Conservation (phyloP, 2,797 vertebrate genomes). For the Myioborus miniatus region DNA sequence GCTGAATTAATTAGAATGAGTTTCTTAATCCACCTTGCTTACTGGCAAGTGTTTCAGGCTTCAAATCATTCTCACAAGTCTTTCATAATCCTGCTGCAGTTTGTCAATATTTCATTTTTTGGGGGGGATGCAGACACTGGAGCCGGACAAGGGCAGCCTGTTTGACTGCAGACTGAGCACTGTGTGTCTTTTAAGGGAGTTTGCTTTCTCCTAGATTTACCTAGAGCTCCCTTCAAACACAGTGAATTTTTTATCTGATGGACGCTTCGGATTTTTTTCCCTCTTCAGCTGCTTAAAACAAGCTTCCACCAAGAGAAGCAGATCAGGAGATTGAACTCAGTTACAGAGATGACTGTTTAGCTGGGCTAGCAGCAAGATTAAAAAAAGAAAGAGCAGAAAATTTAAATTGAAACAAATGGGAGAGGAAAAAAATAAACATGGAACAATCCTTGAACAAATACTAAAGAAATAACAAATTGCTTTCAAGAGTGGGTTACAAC, state of each 20-base stretch:
- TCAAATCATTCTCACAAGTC: slow-evolving; percentile 13
- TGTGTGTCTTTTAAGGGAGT: background rate
- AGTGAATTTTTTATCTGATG: background rate
- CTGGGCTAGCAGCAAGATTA: background rate
- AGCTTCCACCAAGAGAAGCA: background rate
- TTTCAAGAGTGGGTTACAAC: background rate
- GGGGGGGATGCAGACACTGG: background rate
- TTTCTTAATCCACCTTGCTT: background rate
- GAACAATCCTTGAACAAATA: background rate
- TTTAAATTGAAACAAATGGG: background rate
- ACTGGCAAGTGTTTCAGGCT: background rate
- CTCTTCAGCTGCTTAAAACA: background rate
- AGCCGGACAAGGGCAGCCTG: background rate
- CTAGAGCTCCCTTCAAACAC: background rate
- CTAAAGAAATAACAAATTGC: background rate
- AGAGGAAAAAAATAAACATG: background rate
- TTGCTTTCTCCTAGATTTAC: slow-evolving; percentile 16
- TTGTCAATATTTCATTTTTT: background rate
- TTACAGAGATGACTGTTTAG: background rate
- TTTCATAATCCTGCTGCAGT: background rate
- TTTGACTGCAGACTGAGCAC: background rate
- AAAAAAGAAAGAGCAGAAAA: background rate
- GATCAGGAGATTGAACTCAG: background rate
- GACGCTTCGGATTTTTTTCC: background rate
- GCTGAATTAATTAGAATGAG: background rate